A percentile compares a stretch with the other conserved stretches of the same genome.
phyloP scores from a whole-genome alignment of 2,888 invertebrate genomes.

The Calephelis perditalis region DNA sequence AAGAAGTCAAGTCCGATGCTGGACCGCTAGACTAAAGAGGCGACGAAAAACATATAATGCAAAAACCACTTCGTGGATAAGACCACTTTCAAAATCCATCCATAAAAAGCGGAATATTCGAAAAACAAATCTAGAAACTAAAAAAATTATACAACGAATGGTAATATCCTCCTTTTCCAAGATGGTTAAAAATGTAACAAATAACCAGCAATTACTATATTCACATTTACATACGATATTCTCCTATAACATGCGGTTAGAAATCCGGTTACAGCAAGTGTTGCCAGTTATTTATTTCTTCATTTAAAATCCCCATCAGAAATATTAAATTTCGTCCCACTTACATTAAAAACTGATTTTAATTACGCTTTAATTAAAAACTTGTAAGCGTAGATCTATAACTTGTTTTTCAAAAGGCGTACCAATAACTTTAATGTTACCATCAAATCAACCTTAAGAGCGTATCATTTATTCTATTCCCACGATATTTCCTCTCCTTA shows the following conservation, averaged over 20 bases:
- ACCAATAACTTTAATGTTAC: conserved; percentile 74
- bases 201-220: neutral
- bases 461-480: conserved; percentile 7
- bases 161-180: too few species aligned
- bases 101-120: too few species aligned
- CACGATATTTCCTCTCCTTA: conserved; percentile 6
- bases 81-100: neutral
- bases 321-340: conserved; percentile 5
- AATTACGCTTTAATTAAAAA: conserved; percentile 6
- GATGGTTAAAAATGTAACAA: too few species aligned
- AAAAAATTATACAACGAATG: too few species aligned
- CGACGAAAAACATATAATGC: too few species aligned
- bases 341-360: conserved; percentile 11
- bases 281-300: conserved; percentile 47
- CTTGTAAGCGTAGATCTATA: conserved; percentile 52
- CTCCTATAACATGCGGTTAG: neutral
- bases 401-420: conserved; percentile 63
- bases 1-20: too few species aligned
- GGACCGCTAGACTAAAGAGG: too few species aligned
- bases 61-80: neutral
- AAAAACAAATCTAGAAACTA: too few species aligned
- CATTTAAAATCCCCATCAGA: conserved; percentile 57
- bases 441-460: conserved; percentile 62
- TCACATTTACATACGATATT: neutral
- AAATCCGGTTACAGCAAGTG: neutral